phyloP scores from a whole-genome alignment of 1,140 invertebrate genomes.

The Macrocentrus cingulum region DNA sequence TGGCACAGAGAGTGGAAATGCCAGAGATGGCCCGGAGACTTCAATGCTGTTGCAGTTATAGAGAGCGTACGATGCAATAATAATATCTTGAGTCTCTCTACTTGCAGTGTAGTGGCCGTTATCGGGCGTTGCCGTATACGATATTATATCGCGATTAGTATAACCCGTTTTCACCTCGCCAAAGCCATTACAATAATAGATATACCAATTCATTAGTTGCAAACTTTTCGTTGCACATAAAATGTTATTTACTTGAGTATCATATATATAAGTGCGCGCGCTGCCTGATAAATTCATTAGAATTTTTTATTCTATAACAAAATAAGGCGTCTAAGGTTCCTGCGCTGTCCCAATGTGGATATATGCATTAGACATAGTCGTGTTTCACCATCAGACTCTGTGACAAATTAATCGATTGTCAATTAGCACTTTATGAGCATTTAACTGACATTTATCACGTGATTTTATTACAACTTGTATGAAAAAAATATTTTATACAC shows the following conservation, averaged over 20 bases:
- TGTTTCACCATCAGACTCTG: no score
- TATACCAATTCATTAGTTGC: slow-evolving; percentile 27
- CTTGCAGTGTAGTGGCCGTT: slow-evolving; percentile 12
- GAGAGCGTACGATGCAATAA: not conserved
- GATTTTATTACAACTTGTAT: no score
- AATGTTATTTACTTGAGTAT: slow-evolving; percentile 19
- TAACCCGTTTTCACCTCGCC: slow-evolving; percentile 26
- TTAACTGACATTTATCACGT: no score
- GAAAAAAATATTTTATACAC: no score
- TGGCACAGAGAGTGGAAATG: slow-evolving; percentile 15
- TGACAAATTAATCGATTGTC: no score
- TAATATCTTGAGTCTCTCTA: no score
- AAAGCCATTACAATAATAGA: slow-evolving; percentile 25
- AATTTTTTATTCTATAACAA: not conserved
- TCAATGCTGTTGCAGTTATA: slow-evolving; percentile 7
- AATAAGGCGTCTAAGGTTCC: not conserved
- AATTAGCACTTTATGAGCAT: no score
- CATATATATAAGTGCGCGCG: not conserved
- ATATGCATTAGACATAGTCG: no score
- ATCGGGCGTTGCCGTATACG: slow-evolving; percentile 21
- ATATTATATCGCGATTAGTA: slow-evolving; percentile 29
- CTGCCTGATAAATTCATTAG: no score
- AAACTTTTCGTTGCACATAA: slow-evolving; percentile 3
- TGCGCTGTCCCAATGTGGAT: not conserved
- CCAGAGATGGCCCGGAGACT: slow-evolving; percentile 21